A percentile compares a stretch with the other conserved stretches of the same genome.
These are phyloP conservation scores for Etheostoma cragini DNA, from an alignment of 2,113 vertebrate genomes.

Conservation along the genomic window DNA sequence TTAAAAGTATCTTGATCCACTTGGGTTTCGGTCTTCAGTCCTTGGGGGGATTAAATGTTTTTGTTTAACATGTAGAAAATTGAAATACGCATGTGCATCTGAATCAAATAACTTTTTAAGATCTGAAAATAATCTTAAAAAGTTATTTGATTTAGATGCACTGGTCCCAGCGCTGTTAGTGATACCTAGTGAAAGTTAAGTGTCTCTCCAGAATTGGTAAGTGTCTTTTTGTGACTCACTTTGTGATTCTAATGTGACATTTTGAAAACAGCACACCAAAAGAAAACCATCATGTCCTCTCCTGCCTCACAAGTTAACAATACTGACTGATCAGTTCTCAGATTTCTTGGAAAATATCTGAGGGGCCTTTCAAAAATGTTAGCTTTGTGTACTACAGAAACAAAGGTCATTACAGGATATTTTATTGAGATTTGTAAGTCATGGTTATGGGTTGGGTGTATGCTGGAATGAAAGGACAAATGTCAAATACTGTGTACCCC, in stretches of 20 bases:
- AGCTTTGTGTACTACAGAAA: conserved; percentile 53
- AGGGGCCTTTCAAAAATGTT: conserved; percentile 32
- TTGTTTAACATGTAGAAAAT: not conserved
- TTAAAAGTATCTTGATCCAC: not conserved
- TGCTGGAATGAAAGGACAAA: conserved; percentile 68
- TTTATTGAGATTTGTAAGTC: conserved; percentile 45
- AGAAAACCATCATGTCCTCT: not conserved
- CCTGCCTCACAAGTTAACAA: conserved; percentile 36
- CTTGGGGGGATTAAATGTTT: not conserved
- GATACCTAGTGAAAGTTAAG: not conserved
- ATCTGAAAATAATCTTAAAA: too few species aligned
- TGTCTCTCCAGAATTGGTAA: conserved; percentile 4
- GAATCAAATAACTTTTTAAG: too few species aligned
- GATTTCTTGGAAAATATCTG: conserved; percentile 21
- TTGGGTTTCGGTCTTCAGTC: too few species aligned
- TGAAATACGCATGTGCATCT: not conserved
- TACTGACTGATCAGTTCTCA: conserved; percentile 4
- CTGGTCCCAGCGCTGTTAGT: not conserved
- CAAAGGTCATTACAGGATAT: conserved; percentile 68
- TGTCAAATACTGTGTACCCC: conserved; percentile 59
- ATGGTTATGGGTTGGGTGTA: conserved; percentile 49
- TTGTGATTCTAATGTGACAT: conserved; percentile 34
- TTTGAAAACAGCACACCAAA: conserved; percentile 24
- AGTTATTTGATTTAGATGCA: not conserved
- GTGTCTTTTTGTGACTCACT: not conserved